phyloP scores from a whole-genome alignment of 2,888 invertebrate genomes.

The Polydrusus cervinus region DNA sequence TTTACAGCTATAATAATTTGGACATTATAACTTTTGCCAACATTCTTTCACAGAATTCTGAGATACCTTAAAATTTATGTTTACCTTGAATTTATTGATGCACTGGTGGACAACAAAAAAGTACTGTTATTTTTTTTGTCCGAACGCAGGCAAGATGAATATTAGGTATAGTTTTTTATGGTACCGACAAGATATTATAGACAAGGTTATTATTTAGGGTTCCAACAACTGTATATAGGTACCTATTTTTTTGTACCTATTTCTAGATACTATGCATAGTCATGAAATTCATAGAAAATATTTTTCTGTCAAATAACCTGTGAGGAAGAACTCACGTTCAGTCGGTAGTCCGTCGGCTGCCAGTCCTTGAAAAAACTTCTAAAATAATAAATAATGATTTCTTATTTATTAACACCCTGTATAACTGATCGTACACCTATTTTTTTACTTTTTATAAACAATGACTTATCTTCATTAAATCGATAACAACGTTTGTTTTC shows the following conservation, averaged over 20 bases:
- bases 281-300: neutral
- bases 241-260: neutral
- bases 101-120: neutral
- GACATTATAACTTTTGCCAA: slow-evolving; percentile 3
- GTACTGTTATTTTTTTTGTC: neutral
- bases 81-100: slow-evolving; percentile 14
- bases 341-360: no score
- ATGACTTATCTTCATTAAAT: no score
- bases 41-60: neutral
- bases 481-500: no score
- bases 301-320: neutral
- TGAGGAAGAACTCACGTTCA: no score
- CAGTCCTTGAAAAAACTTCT: no score
- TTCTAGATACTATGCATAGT: neutral
- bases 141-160: neutral
- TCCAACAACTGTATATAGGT: neutral
- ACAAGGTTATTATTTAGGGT: neutral
- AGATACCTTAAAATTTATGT: slow-evolving; percentile 10
- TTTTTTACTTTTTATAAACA: no score
- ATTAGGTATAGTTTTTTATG: neutral
- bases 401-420: no score
- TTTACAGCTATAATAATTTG: neutral
- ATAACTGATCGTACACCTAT: no score
- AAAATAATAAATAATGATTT: no score
- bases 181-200: neutral